Conservation (phyloP, 2,888 invertebrate species). For the Aporophyla nigra region DNA sequence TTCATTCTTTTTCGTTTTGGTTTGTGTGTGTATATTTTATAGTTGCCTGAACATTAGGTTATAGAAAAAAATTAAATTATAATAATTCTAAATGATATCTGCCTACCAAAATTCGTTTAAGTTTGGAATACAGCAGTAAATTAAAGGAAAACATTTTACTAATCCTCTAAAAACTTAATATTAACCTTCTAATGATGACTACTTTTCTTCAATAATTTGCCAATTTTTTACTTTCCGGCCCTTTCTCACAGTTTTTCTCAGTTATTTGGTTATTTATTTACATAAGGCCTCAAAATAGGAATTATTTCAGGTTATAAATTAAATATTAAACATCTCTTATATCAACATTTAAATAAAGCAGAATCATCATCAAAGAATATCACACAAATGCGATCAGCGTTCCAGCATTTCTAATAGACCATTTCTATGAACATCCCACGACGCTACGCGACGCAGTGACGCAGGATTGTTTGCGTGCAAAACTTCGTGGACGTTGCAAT, state of each 20-base stretch:
- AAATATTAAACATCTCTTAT: background rate
- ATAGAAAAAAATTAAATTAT: background rate
- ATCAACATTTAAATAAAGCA: background rate
- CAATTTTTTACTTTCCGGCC: too few species aligned
- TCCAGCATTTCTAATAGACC: conserved; percentile 30
- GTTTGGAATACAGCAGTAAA: background rate
- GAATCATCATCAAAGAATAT: conserved; percentile 21
- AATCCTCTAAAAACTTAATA: too few species aligned
- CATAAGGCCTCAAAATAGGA: too few species aligned
- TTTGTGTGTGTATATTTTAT: background rate
- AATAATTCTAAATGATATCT: background rate
- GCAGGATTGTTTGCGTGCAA: conserved; percentile 67
- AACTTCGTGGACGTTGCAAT: conserved; percentile 75
- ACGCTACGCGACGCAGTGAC: conserved; percentile 35
- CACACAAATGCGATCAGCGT: conserved; percentile 12
- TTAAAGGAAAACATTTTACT: too few species aligned
- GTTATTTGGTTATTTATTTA: too few species aligned
- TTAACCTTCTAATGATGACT: too few species aligned
- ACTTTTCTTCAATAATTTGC: too few species aligned
- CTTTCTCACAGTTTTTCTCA: too few species aligned
- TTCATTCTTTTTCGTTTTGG: background rate
- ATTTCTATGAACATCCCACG: conserved; percentile 52
- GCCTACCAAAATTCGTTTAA: background rate
- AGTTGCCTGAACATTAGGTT: background rate
- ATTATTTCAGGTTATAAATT: too few species aligned